Evolutionary conservation across 2,797 vertebrate genomes (phyloP).

Genomic region (Argentina silus): DNA sequence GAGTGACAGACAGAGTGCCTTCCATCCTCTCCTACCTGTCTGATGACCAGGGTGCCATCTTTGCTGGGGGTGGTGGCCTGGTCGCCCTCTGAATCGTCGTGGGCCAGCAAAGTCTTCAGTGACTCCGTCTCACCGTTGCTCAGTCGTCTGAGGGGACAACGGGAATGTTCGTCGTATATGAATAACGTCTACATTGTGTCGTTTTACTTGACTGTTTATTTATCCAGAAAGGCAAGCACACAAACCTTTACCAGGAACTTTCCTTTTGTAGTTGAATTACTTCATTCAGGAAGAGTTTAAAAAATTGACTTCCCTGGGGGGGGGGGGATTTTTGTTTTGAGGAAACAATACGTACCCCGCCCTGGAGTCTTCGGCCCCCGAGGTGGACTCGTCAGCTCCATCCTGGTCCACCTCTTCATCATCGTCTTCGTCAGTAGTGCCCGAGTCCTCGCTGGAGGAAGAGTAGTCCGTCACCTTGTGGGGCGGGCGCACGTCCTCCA

Average conservation of each 20-base stretch:
- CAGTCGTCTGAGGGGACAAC: conserved; percentile 71
- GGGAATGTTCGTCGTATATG: not conserved
- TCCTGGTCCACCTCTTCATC: conserved; percentile 86
- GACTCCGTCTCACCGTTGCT: conserved; percentile 96
- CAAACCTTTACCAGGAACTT: too few species aligned
- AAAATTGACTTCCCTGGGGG: too few species aligned
- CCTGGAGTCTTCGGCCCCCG: conserved; percentile 80
- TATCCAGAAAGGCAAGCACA: not conserved
- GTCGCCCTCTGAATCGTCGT: conserved; percentile 91
- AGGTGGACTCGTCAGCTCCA: conserved; percentile 81
- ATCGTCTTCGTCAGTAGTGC: conserved; percentile 86
- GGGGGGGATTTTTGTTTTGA: not conserved
- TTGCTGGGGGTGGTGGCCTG: conserved; percentile 90
- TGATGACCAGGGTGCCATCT: conserved; percentile 94
- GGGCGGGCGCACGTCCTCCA: conserved; percentile 83
- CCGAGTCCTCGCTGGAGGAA: conserved; percentile 89
- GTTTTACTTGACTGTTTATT: not conserved
- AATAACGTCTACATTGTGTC: not conserved
- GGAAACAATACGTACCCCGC: conserved; percentile 77
- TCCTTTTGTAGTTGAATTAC: not conserved
- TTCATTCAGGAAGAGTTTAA: not conserved
- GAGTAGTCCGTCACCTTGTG: conserved; percentile 91
- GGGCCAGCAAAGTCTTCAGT: conserved; percentile 93
- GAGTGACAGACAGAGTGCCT: not conserved
- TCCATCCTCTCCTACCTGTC: conserved; percentile 83